Percentiles rank a stretch among this genome's conserved stretches.
Conservation (phyloP, 2,113 vertebrate genomes). For the Cyphomyrus plagiostoma region DNA sequence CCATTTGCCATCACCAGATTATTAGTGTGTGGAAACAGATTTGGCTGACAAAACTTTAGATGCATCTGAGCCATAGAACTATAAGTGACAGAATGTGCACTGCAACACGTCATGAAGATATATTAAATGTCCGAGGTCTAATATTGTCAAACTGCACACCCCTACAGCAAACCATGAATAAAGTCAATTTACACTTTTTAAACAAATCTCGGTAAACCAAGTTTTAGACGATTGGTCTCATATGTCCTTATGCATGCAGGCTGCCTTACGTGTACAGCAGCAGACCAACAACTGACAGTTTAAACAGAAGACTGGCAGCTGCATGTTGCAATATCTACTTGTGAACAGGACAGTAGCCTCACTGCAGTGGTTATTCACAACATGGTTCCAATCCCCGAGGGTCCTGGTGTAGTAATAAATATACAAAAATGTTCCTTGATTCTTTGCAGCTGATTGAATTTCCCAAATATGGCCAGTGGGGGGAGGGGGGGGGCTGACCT, state of each 20-base stretch:
- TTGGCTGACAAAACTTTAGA: background rate
- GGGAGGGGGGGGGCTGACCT: conserved; percentile 53
- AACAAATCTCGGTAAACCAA: background rate
- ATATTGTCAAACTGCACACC: background rate
- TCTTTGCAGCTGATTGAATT: background rate
- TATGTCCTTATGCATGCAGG: background rate
- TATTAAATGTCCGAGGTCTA: background rate
- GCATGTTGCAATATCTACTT: background rate
- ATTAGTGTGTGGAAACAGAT: background rate
- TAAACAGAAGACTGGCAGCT: background rate
- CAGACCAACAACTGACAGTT: background rate
- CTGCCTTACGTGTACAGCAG: background rate
- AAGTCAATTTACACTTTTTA: background rate
- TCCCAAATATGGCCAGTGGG: background rate
- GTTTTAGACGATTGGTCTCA: background rate
- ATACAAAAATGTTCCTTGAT: background rate
- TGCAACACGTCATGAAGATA: background rate
- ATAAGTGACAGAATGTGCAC: background rate
- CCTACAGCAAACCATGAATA: background rate
- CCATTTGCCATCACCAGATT: background rate
- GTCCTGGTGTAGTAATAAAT: background rate
- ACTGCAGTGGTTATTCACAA: background rate
- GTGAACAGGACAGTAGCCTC: background rate
- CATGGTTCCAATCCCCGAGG: background rate
- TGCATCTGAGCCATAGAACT: background rate